Base-by-base conservation (phyloP, 2,113 vertebrate genomes). In the Mirza zaza region DNA sequence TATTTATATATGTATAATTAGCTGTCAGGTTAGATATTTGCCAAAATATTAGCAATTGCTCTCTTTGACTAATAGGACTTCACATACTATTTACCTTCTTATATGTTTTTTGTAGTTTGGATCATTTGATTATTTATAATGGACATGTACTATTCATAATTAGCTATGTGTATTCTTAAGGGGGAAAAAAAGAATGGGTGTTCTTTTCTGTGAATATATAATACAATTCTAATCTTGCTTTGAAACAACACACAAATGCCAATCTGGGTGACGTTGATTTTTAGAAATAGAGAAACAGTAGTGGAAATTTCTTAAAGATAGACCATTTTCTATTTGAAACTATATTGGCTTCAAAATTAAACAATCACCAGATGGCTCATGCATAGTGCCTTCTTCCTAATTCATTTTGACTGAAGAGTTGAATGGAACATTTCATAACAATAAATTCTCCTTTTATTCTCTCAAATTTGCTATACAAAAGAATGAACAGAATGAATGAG, bases 231-330 rank as follows among this genome's bases (percentile, higher is more conserved):
- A 85, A 80, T 65, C 18, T 63, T 91, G 42, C 50, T 96, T 91
- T 89, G 77, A 95, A 96, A 75, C 34, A 89, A 94, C 20, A 76
- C 87, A 79, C 4, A 71, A 82, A 91, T 79, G 59, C 27, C 63
- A 92, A 71, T 10, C 8, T 68, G 18, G 57, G 4, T 87, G 63
- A 87, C 34, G 87, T 82, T 48, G 42, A 68, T 61, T 86, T 96
- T 75, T 25, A 70, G 34, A 94, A 88, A 83, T 7, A 94, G n/a
- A 94, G 36, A 90, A 96, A 90, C 25, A 90, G 32, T 57, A 42
- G 6, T 52, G 25, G 39, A 80, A 90, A 88, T 71, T 68, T 96
- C 36, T 89, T 75, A 80, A 95, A 68, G 12, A 81, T 55, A 67
- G 55, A 71, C 2, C 10, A 34, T 70, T 91, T 89, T 65, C 55